Percentiles rank a stretch among this genome's conserved stretches.
Evolutionary conservation across 2,113 vertebrate species (phyloP).

Genomic region (Neoarius graeffei): DNA sequence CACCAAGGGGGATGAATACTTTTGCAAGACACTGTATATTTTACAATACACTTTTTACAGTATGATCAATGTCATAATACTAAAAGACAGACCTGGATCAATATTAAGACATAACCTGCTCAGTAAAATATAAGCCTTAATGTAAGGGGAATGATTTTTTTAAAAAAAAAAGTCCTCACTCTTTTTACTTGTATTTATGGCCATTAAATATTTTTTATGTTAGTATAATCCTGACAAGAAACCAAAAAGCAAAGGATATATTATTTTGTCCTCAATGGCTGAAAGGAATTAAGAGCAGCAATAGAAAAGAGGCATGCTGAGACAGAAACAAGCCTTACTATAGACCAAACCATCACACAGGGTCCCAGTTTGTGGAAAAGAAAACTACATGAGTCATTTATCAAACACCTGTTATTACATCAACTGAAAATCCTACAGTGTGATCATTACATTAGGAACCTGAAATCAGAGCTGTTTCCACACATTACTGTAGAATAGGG

Average conservation of each 20-base stretch:
- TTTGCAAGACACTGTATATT: background rate
- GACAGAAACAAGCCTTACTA: constrained; percentile 58
- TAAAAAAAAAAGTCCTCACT: background rate
- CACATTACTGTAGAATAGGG: background rate
- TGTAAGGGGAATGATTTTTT: background rate
- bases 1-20: too few species aligned
- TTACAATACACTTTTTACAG: background rate
- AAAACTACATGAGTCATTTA: constrained; percentile 27
- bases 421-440: constrained; percentile 6
- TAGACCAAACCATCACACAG: constrained; percentile 38
- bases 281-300: background rate
- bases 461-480: background rate
- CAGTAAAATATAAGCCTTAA: background rate
- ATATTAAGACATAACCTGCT: background rate
- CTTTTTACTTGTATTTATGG: background rate
- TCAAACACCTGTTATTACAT: constrained; percentile 47
- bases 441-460: background rate
- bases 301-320: constrained; percentile 62
- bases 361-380: constrained; percentile 29
- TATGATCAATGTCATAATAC: background rate
- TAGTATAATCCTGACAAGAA: background rate
- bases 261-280: background rate
- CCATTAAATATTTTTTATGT: background rate
- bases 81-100: background rate
- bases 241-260: background rate